Conservation (phyloP, 2,797 vertebrate species). For the Spheniscus humboldti region DNA sequence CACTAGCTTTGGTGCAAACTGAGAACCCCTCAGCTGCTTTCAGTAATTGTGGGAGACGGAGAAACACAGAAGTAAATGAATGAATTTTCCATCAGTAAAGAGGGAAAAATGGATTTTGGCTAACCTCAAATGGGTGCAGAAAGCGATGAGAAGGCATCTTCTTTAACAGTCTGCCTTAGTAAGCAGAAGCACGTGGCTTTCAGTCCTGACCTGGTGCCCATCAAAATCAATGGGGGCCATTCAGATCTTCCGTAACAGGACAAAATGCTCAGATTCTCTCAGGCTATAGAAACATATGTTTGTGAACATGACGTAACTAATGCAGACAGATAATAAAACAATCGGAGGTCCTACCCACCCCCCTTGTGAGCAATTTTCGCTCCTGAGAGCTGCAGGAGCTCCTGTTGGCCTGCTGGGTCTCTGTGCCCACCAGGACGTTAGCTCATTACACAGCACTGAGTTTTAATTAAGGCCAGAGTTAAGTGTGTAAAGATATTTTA, state of each 20-base stretch:
- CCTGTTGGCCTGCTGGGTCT: no score
- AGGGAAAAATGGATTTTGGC: neutral
- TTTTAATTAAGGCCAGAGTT: neutral
- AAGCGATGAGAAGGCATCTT: no score
- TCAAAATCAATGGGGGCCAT: neutral
- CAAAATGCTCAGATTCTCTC: neutral
- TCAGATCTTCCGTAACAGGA: neutral
- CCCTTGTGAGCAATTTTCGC: neutral
- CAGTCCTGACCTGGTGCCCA: no score
- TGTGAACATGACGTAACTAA: neutral
- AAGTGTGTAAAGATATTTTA: neutral
- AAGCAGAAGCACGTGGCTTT: neutral
- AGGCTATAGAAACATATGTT: rapidly evolving
- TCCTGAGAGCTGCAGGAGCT: neutral
- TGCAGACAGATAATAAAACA: neutral
- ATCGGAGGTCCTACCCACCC: neutral
- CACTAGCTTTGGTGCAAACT: neutral
- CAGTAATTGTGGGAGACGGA: neutral
- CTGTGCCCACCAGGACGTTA: neutral
- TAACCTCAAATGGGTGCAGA: neutral
- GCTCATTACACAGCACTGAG: neutral
- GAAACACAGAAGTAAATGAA: neutral
- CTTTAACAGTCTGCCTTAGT: no score
- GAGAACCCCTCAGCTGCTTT: neutral
- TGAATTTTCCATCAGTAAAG: neutral